phyloP scores from a whole-genome alignment of 1,140 invertebrate species.

The Drosophila setifemur region DNA sequence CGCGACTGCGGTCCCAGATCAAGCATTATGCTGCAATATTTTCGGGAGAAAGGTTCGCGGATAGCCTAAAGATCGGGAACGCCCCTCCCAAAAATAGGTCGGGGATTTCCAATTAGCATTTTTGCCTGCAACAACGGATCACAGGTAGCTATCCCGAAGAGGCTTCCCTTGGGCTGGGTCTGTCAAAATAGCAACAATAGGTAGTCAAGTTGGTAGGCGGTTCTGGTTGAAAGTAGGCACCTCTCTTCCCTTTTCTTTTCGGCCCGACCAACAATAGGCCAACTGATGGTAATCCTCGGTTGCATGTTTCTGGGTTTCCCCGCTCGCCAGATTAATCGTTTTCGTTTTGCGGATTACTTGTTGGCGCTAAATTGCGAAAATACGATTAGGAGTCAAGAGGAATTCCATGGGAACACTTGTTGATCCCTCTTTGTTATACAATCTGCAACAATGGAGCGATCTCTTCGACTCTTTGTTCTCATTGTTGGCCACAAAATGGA shows the following conservation, averaged over 20 bases:
- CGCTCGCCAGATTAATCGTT: slow-evolving; percentile 71
- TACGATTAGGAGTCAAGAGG: slow-evolving; percentile 54
- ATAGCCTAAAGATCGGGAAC: slow-evolving; percentile 65
- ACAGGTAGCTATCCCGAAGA: neutral
- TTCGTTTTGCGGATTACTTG: slow-evolving; percentile 72
- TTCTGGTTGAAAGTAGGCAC: slow-evolving; percentile 55
- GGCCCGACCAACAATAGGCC: slow-evolving; percentile 50
- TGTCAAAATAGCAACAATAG: slow-evolving; percentile 79
- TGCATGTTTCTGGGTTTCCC: slow-evolving; percentile 27
- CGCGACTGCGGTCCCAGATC: slow-evolving; percentile 58
- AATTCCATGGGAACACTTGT: slow-evolving; percentile 60
- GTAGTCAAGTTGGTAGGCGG: slow-evolving; percentile 34
- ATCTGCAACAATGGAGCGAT: slow-evolving; percentile 24
- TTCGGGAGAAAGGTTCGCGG: slow-evolving; percentile 52
- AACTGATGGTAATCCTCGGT: slow-evolving; percentile 68
- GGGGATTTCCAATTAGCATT: slow-evolving; percentile 70
- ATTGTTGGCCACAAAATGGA: slow-evolving; percentile 24
- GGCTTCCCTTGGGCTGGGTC: slow-evolving; percentile 6
- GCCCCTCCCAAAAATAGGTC: slow-evolving; percentile 19
- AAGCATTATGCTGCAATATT: slow-evolving; percentile 61
- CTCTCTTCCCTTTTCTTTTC: slow-evolving; percentile 2
- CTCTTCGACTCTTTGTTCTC: neutral
- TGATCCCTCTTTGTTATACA: slow-evolving; percentile 15
- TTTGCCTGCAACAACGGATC: slow-evolving; percentile 4
- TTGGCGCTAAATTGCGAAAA: slow-evolving; percentile 80